These are phyloP conservation scores for Sebastes alutus DNA, from an alignment of 2,797 vertebrate genomes.

Conservation along the genomic window DNA sequence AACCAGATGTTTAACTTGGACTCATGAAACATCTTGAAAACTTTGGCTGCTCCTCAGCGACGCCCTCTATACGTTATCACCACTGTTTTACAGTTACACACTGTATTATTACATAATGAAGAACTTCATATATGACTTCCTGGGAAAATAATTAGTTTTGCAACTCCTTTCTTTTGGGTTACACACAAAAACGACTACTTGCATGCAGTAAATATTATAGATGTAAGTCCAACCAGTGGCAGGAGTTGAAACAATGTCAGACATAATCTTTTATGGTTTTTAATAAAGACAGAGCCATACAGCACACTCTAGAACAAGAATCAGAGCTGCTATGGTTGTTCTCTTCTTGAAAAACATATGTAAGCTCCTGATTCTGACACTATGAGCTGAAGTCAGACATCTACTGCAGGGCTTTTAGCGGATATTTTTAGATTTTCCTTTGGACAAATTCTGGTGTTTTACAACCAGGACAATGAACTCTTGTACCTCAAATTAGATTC, in stretches of 20 bases:
- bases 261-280: slow-evolving; percentile 18
- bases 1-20: slow-evolving; percentile 45
- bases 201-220: neutral
- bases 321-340: neutral
- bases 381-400: neutral
- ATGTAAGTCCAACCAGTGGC: neutral
- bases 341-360: neutral
- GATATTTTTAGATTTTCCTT: neutral
- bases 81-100: neutral
- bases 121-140: neutral
- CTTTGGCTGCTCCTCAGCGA: neutral
- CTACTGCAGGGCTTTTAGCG: neutral
- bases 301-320: neutral
- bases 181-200: neutral
- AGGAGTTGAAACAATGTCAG: neutral
- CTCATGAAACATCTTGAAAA: slow-evolving; percentile 4
- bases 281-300: slow-evolving; percentile 4
- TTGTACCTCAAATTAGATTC: neutral
- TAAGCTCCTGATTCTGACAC: neutral
- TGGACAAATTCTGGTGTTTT: neutral
- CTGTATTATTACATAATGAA: neutral
- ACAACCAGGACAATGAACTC: neutral
- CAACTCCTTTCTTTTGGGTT: neutral
- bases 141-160: neutral
- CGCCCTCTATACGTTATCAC: neutral